Percentiles rank a stretch among this genome's conserved stretches.
Evolutionary conservation across 2,888 invertebrate genomes (phyloP).

Genomic region (Prosapia bicincta): DNA sequence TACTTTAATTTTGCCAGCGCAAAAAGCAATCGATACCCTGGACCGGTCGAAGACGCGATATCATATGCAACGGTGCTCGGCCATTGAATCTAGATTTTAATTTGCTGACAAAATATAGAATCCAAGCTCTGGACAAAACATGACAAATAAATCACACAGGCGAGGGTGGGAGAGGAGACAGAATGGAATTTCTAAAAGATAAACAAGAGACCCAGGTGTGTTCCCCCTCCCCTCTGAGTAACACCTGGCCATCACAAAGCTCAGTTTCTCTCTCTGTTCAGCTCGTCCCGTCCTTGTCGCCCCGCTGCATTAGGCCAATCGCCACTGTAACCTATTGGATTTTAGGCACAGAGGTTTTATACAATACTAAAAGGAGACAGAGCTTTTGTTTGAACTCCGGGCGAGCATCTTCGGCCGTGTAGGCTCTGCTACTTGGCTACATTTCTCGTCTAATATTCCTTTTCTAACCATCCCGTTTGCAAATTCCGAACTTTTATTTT

Average conservation of each 20-base stretch:
- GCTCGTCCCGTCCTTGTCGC: not conserved
- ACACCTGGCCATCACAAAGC: constrained; percentile 21
- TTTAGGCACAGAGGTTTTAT: not conserved
- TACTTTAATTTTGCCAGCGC: too few relatives aligned
- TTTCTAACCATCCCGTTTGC: too few relatives aligned
- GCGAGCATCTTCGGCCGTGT: too few relatives aligned
- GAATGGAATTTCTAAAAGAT: constrained; percentile 27
- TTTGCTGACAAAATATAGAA: constrained; percentile 26
- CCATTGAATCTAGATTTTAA: constrained; percentile 12
- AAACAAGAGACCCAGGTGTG: constrained; percentile 26
- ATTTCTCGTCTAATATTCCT: too few relatives aligned
- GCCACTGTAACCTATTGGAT: not conserved
- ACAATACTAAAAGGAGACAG: too few relatives aligned
- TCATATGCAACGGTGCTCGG: not conserved
- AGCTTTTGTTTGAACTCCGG: too few relatives aligned
- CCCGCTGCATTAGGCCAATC: not conserved
- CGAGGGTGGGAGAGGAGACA: constrained; percentile 8
- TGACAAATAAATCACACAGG: constrained; percentile 19
- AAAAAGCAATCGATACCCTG: too few relatives aligned
- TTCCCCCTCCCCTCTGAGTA: not conserved
- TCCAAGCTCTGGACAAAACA: not conserved
- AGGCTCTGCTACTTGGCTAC: too few relatives aligned
- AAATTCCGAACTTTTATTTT: too few relatives aligned
- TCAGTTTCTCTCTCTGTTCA: not conserved
- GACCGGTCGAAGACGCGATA: not conserved